A percentile compares a stretch with the other conserved stretches of the same genome.
phyloP scores from a whole-genome alignment of 1,140 invertebrate genomes.

The Belonocnema kinseyi region DNA sequence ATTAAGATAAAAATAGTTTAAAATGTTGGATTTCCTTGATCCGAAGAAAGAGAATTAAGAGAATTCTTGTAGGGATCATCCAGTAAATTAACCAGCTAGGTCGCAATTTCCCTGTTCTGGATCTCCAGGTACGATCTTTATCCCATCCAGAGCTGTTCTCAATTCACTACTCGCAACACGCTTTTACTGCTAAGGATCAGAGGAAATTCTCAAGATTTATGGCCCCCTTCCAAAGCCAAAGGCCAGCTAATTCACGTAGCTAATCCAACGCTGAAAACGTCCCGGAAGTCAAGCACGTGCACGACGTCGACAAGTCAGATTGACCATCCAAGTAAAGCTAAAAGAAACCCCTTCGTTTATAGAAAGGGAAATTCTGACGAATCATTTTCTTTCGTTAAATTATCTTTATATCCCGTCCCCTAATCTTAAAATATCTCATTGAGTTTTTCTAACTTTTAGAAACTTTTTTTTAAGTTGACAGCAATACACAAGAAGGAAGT shows the following conservation, averaged over 20 bases:
- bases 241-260: constrained; percentile 28
- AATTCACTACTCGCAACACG: constrained; percentile 29
- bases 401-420: background rate
- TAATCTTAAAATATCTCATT: background rate
- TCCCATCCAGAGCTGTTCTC: background rate
- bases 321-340: constrained; percentile 12
- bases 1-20: no score
- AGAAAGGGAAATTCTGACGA: constrained; percentile 1
- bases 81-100: constrained; percentile 19
- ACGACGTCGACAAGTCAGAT: constrained; percentile 25
- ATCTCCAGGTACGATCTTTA: constrained; percentile 16
- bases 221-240: background rate
- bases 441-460: no score
- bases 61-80: constrained; percentile 11
- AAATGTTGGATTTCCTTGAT: background rate
- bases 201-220: constrained; percentile 23
- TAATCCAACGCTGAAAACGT: constrained; percentile 24
- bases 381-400: background rate
- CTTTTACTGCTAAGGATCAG: constrained; percentile 15
- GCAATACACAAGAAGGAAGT: no score
- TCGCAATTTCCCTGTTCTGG: constrained; percentile 24
- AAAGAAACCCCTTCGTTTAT: constrained; percentile 2
- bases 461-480: no score
- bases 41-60: background rate
- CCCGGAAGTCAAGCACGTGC: constrained; percentile 25